Evolutionary conservation across 2,888 invertebrate species (phyloP).

Genomic region (Tyria jacobaeae): DNA sequence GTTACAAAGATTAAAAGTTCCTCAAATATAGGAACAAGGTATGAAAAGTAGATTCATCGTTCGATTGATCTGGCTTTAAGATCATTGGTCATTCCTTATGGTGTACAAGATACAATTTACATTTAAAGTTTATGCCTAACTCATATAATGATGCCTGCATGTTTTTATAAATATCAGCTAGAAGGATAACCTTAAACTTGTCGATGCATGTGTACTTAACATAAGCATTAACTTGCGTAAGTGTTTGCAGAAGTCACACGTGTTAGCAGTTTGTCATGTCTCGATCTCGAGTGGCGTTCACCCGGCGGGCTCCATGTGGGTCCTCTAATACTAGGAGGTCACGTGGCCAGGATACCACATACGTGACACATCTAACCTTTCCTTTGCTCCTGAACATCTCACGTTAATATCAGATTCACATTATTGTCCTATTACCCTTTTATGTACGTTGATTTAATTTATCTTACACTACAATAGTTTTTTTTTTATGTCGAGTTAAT

Average conservation of each 20-base stretch:
- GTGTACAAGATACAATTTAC: background rate
- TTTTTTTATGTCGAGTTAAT: slow-evolving; percentile 43
- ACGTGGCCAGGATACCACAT: slow-evolving; percentile 75
- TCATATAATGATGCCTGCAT: slow-evolving; percentile 13
- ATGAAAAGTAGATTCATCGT: background rate
- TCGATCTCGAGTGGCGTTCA: slow-evolving; percentile 64
- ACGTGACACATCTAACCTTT: slow-evolving; percentile 62
- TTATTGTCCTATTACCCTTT: slow-evolving; percentile 19
- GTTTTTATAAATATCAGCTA: slow-evolving; percentile 51
- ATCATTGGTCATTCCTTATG: too few relatives aligned
- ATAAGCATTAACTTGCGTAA: slow-evolving; percentile 57
- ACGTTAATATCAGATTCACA: slow-evolving; percentile 29
- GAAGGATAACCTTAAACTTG: slow-evolving; percentile 63
- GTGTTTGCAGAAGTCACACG: slow-evolving; percentile 62
- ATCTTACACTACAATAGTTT: slow-evolving; percentile 46
- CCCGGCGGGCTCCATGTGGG: slow-evolving; percentile 74
- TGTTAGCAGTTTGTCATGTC: slow-evolving; percentile 68
- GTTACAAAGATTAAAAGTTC: slow-evolving; percentile 6
- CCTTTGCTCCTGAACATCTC: slow-evolving; percentile 53
- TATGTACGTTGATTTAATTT: slow-evolving; percentile 55
- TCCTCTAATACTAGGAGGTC: slow-evolving; percentile 58
- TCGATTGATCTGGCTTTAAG: too few relatives aligned
- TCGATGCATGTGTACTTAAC: slow-evolving; percentile 44
- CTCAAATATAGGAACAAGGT: background rate
- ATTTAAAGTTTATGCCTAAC: background rate